Base-by-base conservation (phyloP, 2,113 vertebrate species). In the Pristiophorus japonicus region DNA sequence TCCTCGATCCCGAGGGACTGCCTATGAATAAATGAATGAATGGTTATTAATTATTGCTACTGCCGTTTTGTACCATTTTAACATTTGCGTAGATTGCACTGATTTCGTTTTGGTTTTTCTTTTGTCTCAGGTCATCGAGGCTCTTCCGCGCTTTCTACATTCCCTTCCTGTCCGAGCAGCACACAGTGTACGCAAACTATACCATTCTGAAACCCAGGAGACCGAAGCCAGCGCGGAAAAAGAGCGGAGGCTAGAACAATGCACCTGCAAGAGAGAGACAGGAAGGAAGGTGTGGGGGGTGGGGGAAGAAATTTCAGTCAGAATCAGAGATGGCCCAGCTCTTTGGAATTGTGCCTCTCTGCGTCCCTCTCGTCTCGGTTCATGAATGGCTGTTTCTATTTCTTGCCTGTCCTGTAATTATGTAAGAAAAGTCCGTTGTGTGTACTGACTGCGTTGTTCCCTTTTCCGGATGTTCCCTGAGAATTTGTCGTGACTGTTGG, bases 141-240 rank as follows among this genome's bases (percentile, higher is more conserved):
- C 96, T 98, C 73, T 97, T 98, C 84, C 97, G 98, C 92, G 98
- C 98, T 0, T 98, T 99, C 96, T 99, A 98, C 94, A 0, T 99
- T 90, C 98, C 98, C 0, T 96, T 98, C 88, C 96, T 99, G 78
- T 99, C 98, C 0, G 98, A 98, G 59, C 97, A 96, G 73, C 96
- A 98, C 96, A 98, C 98, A 0, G 95, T 96, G 0, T 98, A 98
- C 85, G 96, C 96, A 66, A 98, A 98, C 97, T 99, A 99, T 34
- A 98, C 96, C 30, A 98, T 99, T 95, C 97, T 99, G 59, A 98
- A 98, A 96, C n/a, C 98, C 62, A 97, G 97, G 95, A 97, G 97
- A 96, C 73, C 73, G 8, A 98, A 96, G 96, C 97, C 97, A 78
- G 95, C 10, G 96, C 97, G 97, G 96, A 98, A 66, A 92, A 98